Conservation (phyloP, 2,888 invertebrate genomes). For the Spicauda simplicius region DNA sequence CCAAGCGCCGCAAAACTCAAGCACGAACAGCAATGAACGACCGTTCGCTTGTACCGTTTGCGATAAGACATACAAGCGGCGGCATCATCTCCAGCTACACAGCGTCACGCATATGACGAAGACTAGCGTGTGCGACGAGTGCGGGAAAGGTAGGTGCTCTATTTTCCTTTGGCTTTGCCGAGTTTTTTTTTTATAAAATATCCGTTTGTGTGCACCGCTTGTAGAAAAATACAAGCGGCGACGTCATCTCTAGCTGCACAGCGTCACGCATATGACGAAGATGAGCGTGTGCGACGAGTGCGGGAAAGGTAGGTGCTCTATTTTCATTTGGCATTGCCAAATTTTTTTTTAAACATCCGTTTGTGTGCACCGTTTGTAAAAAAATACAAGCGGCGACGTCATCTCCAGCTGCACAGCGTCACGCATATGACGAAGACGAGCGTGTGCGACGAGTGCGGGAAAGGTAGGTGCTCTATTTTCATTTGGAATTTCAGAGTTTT, state of each 20-base stretch:
- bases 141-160: slow-evolving; percentile 84
- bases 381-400: no score
- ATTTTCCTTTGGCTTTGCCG: neutral
- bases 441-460: slow-evolving; percentile 88
- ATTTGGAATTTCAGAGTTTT: neutral
- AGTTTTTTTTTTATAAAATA: no score
- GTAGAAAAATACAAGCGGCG: no score
- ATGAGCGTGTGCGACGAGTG: slow-evolving; percentile 86
- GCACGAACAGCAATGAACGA: slow-evolving; percentile 73
- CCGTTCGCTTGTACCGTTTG: slow-evolving; percentile 91
- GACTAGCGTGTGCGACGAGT: slow-evolving; percentile 89
- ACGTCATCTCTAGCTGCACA: slow-evolving; percentile 64
- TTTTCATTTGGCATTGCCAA: neutral
- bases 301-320: slow-evolving; percentile 81
- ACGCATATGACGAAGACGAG: no score
- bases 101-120: slow-evolving; percentile 92
- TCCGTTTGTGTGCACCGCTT: no score
- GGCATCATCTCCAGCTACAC: slow-evolving; percentile 90
- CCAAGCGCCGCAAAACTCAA: neutral
- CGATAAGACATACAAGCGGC: slow-evolving; percentile 91
- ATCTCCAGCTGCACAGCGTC: slow-evolving; percentile 64
- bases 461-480: slow-evolving; percentile 65
- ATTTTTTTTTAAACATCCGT: no score
- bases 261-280: no score
- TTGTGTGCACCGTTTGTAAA: no score